Conservation (phyloP, 2,888 invertebrate genomes). For the Drosophila gaucha region DNA sequence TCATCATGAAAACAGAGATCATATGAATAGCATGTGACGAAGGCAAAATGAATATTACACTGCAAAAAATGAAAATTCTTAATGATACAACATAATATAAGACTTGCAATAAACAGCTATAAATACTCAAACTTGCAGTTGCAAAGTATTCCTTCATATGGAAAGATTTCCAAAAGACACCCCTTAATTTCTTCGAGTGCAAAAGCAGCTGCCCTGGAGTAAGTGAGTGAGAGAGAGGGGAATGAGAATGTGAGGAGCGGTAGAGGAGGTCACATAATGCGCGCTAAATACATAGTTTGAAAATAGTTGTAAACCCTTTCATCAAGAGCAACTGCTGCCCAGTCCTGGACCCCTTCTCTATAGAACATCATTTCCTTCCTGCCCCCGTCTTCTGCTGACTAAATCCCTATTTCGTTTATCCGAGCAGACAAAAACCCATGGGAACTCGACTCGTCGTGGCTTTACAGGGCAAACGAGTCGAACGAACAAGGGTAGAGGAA, state of each 20-base stretch:
- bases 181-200: slow-evolving; percentile 28
- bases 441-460: slow-evolving; percentile 76
- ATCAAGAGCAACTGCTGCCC: slow-evolving; percentile 59
- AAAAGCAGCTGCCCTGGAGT: background rate
- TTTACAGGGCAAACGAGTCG: slow-evolving; percentile 35
- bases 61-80: background rate
- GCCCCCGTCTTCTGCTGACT: background rate
- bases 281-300: slow-evolving; percentile 79
- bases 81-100: too few relatives aligned
- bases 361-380: background rate
- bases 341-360: slow-evolving; percentile 11
- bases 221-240: background rate
- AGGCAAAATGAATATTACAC: slow-evolving; percentile 35
- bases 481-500: background rate
- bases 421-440: slow-evolving; percentile 75
- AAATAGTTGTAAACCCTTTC: slow-evolving; percentile 81
- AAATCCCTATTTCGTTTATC: slow-evolving; percentile 21
- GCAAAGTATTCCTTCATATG: too few relatives aligned
- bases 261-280: slow-evolving; percentile 59
- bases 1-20: slow-evolving; percentile 49
- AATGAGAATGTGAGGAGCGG: background rate
- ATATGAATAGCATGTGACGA: slow-evolving; percentile 37
- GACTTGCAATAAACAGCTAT: too few relatives aligned
- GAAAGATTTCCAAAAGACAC: too few relatives aligned
- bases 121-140: too few relatives aligned